Conservation (phyloP, 2,113 vertebrate genomes). For the Nematolebias whitei region DNA sequence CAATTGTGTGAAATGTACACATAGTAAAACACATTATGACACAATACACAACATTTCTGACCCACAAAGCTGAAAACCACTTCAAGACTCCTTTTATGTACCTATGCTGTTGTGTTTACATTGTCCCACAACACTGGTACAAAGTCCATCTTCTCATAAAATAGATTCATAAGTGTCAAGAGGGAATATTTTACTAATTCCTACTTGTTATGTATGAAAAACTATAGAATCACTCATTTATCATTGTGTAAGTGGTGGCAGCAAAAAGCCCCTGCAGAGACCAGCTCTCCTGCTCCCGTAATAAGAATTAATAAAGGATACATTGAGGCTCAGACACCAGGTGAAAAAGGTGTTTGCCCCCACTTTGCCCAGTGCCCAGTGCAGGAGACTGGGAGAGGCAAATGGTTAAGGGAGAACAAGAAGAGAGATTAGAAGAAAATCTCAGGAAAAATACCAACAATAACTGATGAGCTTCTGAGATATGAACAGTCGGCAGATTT, state of each 20-base stretch:
- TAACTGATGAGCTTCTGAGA: neutral
- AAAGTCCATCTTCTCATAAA: slow-evolving; percentile 21
- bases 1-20: no score
- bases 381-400: slow-evolving; percentile 15
- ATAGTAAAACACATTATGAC: no score
- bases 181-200: slow-evolving; percentile 43
- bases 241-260: slow-evolving; percentile 58
- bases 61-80: no score
- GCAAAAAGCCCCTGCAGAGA: slow-evolving; percentile 38
- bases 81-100: slow-evolving; percentile 6
- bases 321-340: slow-evolving; percentile 63
- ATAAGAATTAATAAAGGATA: slow-evolving; percentile 75
- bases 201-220: slow-evolving; percentile 39
- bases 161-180: slow-evolving; percentile 22
- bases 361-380: slow-evolving; percentile 54
- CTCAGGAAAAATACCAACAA: slow-evolving; percentile 13
- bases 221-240: slow-evolving; percentile 49
- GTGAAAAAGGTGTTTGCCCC: slow-evolving; percentile 65
- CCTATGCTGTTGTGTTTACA: no score
- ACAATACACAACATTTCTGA: no score
- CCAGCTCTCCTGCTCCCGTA: slow-evolving; percentile 68
- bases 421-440: slow-evolving; percentile 20
- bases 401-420: slow-evolving; percentile 22
- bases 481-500: neutral
- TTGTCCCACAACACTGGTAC: neutral